Percentiles rank a stretch among this genome's conserved stretches.
These are phyloP conservation scores for Caretta caretta DNA, from an alignment of 2,113 vertebrate genomes.

Conservation along the genomic window DNA sequence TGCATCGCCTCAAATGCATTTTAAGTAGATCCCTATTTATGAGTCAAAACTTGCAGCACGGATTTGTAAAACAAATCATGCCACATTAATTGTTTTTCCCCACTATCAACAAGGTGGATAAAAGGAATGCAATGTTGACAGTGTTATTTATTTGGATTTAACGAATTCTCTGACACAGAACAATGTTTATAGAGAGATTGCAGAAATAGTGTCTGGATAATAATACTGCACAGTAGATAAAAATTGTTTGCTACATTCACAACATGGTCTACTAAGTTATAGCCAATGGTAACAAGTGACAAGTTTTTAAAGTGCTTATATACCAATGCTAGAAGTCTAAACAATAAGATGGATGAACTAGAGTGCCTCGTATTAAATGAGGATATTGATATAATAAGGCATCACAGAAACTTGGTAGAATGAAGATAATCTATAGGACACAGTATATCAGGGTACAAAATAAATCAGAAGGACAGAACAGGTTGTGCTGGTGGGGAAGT, in stretches of 20 bases:
- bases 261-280: background rate
- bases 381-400: too few species aligned
- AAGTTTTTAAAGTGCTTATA: too few species aligned
- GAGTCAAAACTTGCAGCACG: background rate
- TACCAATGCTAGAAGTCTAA: too few species aligned
- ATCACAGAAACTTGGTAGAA: too few species aligned
- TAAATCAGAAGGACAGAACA: too few species aligned
- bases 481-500: too few species aligned
- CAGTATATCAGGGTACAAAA: too few species aligned
- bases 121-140: background rate
- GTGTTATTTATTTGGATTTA: background rate
- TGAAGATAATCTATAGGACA: too few species aligned
- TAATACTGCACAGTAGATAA: background rate
- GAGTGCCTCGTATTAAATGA: too few species aligned
- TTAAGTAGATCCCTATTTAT: background rate
- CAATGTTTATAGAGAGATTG: background rate
- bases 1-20: background rate
- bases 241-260: background rate
- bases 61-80: slow-evolving; percentile 15
- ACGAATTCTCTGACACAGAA: background rate
- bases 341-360: too few species aligned
- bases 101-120: background rate
- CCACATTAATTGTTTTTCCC: background rate
- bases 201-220: background rate
- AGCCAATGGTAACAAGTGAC: background rate